Evolutionary conservation across 1,140 invertebrate species (phyloP), one percentile per base, ranked within the genome.

Genomic region (Magallana gigas): DNA sequence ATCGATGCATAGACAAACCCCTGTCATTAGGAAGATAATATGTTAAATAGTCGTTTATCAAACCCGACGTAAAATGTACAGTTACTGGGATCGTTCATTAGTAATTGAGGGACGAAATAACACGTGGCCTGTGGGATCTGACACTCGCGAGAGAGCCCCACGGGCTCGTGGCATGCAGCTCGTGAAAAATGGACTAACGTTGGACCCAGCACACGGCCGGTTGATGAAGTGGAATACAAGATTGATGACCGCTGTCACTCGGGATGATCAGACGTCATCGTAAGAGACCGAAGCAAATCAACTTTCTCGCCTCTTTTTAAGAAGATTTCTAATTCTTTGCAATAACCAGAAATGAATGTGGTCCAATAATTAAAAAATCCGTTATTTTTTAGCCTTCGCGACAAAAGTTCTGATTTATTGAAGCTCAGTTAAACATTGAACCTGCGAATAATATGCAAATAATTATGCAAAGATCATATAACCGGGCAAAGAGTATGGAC

Each of bases 31-130:
- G 23, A 76, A 76, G 68, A 76, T 76, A 76, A 76, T 76, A 76
- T 76, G 68, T 29, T 76, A 76, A 76, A 76, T 76, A 76, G 18
- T 76, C 68, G 68, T 76, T 76, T 76, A 76, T 76, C 68, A 76
- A 76, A 29, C 68, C 68, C 11, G 36, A 36, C 68, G 36, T 76
- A 76, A 76, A 76, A 8, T 76, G 68, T 76, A 71, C 68, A 12
- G 1, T 76, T 9, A 76, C 11, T 76, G 12, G 0, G 23, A 76
- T 29, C 23, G 68, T 76, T 76, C 68, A 76, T 76, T 76, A 76
- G 68, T 76, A 29, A 76, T 76, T 76, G 23, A 8, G 23, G 23
- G 23, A 8, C 9, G 12, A 29, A 76, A 76, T 76, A 29, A 9
- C 68, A 76, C 68, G 68, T 23, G 23, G 36, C 12, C 11, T 76